Base-by-base conservation (phyloP, 2,113 vertebrate species). In the Phocoena phocoena region DNA sequence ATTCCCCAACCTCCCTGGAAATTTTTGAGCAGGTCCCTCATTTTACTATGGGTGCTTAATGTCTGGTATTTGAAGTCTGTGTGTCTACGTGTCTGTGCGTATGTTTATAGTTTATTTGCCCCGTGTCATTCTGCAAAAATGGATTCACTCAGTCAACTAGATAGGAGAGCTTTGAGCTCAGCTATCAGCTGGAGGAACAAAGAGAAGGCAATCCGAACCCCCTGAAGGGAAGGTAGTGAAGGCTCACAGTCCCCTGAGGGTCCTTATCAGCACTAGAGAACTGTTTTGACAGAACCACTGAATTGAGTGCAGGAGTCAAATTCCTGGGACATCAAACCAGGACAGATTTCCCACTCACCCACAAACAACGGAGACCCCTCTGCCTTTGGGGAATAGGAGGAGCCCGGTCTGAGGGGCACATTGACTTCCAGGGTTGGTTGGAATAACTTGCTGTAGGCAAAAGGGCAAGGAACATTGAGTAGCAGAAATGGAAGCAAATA, bases 381-480 rank as follows among this genome's bases (percentile, higher is more conserved):
- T 47, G 92, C 96, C 97, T 94, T 53, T 31, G 88, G 95, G 95
- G 96, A 97, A 89, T 74, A 96, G 84, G 80, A 90, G 41, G 60
- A 90, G 70, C 47, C 26, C 1, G 4, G 84, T 87, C 86, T 93
- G 55, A 38, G 67, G 81, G 83, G 41, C 38, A 8, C 20, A 9
- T 1, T 84, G 96, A 63, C 81, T 96, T 92, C 91, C 65, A 89
- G 88, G n/a, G 95, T 94, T 90, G 96, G 93, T 71, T 95, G 94
- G 92, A 92, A 95, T 92, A 76, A 84, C 94, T 98, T 97, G 96
- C 98, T 94, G 96, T 79, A 97, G 97, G 97, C 97, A 95, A 98
- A 95, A 98, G 96, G 95, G 95, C 95, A 98, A 97, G 97, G 98
- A 97, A 97, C 97, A 98, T 97, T 97, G 97, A 97, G 92, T 97